phyloP scores from a whole-genome alignment of 2,888 invertebrate species.

The Gasteruption jaculator region DNA sequence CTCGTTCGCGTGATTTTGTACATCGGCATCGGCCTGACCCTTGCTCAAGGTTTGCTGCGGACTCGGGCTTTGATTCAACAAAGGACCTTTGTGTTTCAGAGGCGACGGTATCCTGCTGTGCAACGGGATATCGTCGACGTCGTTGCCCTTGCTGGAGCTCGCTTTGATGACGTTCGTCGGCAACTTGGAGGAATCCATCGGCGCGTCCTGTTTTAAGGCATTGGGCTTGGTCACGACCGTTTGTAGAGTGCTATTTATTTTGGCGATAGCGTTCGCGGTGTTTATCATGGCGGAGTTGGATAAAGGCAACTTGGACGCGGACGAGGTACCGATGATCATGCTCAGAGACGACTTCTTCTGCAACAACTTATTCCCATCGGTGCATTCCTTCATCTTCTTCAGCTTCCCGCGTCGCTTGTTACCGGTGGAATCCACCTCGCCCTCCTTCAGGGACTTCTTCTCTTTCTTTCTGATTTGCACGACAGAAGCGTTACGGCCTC shows the following conservation, averaged over 20 bases:
- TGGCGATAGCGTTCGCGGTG: constrained; percentile 39
- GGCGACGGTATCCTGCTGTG: constrained; percentile 50
- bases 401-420: constrained; percentile 51
- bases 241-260: constrained; percentile 44
- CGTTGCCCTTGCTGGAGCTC: constrained; percentile 41
- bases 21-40: constrained; percentile 40
- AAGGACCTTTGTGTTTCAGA: constrained; percentile 41
- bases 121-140: constrained; percentile 47
- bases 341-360: constrained; percentile 46
- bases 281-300: constrained; percentile 43
- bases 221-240: constrained; percentile 42
- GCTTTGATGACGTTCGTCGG: constrained; percentile 32
- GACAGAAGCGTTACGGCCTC: constrained; percentile 76
- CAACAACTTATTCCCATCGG: constrained; percentile 44
- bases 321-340: constrained; percentile 43
- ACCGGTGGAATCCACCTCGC: constrained; percentile 46
- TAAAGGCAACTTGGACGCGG: constrained; percentile 43
- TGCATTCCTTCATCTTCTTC: constrained; percentile 56
- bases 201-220: constrained; percentile 44
- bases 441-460: constrained; percentile 57
- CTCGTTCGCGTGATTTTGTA: constrained; percentile 46
- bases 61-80: constrained; percentile 38
- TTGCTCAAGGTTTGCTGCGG: constrained; percentile 37
- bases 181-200: constrained; percentile 33
- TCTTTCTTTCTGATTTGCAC: constrained; percentile 75